Evolutionary conservation across 2,888 invertebrate species (phyloP).

Genomic region (Steromphala cineraria): DNA sequence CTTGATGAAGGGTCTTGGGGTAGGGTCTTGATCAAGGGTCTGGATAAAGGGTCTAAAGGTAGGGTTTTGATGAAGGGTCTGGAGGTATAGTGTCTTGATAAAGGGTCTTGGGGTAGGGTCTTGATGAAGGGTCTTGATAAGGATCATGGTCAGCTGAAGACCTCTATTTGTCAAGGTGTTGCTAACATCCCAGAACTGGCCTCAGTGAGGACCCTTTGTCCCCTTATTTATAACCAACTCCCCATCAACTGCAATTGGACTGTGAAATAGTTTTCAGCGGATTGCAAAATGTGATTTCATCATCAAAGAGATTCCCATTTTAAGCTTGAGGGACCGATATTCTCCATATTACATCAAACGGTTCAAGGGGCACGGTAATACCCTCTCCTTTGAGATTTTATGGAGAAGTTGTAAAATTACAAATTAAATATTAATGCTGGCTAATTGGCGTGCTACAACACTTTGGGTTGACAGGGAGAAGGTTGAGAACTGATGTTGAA

Average conservation of each 20-base stretch:
- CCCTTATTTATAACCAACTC: not conserved
- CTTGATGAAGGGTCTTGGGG: too few species aligned
- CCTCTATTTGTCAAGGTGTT: too few species aligned
- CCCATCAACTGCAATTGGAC: constrained; percentile 1
- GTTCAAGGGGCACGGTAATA: not conserved
- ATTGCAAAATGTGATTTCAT: constrained; percentile 16
- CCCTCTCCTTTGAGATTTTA: not conserved
- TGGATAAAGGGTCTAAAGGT: too few species aligned
- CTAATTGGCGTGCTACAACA: not conserved
- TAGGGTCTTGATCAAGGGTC: too few species aligned
- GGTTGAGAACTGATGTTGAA: too few species aligned
- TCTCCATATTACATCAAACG: not conserved
- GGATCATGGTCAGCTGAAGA: too few species aligned
- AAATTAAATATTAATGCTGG: constrained; percentile 7
- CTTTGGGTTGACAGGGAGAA: not conserved
- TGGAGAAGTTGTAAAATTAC: constrained; percentile 18
- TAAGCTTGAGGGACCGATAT: not conserved
- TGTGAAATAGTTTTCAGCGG: constrained; percentile 10
- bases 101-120: too few species aligned
- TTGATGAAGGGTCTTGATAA: too few species aligned
- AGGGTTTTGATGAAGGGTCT: too few species aligned
- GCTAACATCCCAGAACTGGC: too few species aligned
- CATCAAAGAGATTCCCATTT: not conserved
- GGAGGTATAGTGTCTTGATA: too few species aligned
- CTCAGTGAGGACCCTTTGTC: not conserved